phyloP scores from a whole-genome alignment of 2,113 vertebrate species.

The human region GRCh38 chrX:42387501-42388000 shows the following conservation, averaged over 20 bases:
- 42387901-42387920: background rate
- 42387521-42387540: background rate
- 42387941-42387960: background rate
- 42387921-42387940: background rate
- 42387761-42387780: background rate
- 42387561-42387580: background rate
- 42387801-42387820: background rate
- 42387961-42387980: background rate
- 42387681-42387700: background rate
- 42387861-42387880: background rate
- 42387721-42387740: background rate
- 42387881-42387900: background rate
- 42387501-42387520: background rate
- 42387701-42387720: background rate
- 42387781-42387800: background rate
- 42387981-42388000: background rate
- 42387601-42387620: background rate
- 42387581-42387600: background rate
- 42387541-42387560: constrained; percentile 1
- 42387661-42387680: background rate
- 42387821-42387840: background rate
- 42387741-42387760: background rate
- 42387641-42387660: background rate
- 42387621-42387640: background rate
- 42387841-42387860: background rate